Percentiles rank a stretch among this genome's conserved stretches.
Conservation (phyloP, 2,888 invertebrate genomes). For the Athripsodes cinereus region DNA sequence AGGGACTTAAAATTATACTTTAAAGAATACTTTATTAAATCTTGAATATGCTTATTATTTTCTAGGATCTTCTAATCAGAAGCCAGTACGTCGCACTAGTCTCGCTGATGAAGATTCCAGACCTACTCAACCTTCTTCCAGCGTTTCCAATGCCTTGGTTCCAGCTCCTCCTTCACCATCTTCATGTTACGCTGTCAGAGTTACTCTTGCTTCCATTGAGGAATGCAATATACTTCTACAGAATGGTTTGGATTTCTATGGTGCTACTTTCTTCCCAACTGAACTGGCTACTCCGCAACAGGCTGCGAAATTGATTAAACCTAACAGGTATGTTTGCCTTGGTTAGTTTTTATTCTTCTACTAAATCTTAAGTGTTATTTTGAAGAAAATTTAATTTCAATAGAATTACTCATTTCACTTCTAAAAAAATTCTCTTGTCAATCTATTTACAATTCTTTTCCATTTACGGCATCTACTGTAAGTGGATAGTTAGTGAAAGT, state of each 20-base stretch:
- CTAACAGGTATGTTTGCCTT: slow-evolving; percentile 38
- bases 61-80: slow-evolving; percentile 32
- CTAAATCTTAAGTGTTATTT: too few species aligned
- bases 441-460: too few species aligned
- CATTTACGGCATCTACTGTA: too few species aligned
- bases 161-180: slow-evolving; percentile 37
- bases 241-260: slow-evolving; percentile 81
- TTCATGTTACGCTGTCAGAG: slow-evolving; percentile 60
- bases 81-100: slow-evolving; percentile 31
- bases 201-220: slow-evolving; percentile 69
- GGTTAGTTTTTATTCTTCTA: too few species aligned
- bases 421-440: too few species aligned
- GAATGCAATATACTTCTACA: slow-evolving; percentile 73
- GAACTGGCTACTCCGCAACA: slow-evolving; percentile 65
- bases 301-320: slow-evolving; percentile 54
- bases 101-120: slow-evolving; percentile 13
- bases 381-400: too few species aligned
- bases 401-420: too few species aligned
- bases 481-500: too few species aligned
- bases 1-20: too few species aligned
- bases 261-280: slow-evolving; percentile 82
- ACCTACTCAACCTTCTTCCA: slow-evolving; percentile 35
- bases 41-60: too few species aligned
- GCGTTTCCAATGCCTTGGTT: slow-evolving; percentile 34
- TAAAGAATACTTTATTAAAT: too few species aligned